Percentiles rank a stretch among this genome's conserved stretches.
Evolutionary conservation across 2,113 vertebrate species (phyloP).

Genomic region (Antigone vipio): DNA sequence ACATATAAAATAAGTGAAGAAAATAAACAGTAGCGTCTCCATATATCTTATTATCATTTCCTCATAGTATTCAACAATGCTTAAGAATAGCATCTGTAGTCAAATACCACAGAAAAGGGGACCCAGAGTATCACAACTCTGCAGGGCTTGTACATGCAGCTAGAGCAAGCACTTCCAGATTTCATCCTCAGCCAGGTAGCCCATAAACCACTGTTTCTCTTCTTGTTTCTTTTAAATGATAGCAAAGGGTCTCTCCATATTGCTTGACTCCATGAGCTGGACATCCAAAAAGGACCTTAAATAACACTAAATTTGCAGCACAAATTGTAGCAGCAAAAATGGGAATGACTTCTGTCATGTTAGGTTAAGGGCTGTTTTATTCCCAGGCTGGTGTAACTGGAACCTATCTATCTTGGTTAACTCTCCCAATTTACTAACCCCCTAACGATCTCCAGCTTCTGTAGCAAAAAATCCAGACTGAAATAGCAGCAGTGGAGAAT

Average conservation of each 20-base stretch:
- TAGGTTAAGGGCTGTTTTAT: not conserved
- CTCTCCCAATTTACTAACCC: not conserved
- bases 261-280: not conserved
- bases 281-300: not conserved
- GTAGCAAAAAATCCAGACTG: not conserved
- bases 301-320: not conserved
- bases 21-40: not conserved
- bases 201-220: not conserved
- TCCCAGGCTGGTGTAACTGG: not conserved
- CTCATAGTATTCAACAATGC: not conserved
- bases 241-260: not conserved
- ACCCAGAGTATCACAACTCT: not conserved
- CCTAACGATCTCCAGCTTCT: not conserved
- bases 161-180: not conserved
- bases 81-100: not conserved
- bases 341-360: not conserved
- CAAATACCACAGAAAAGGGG: not conserved
- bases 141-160: not conserved
- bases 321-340: not conserved
- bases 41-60: not conserved
- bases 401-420: not conserved
- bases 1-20: not conserved
- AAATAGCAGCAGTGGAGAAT: not conserved
- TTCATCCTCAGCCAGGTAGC: not conserved
- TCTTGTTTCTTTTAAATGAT: not conserved